Evolutionary conservation across 2,888 invertebrate genomes (phyloP), one percentile per base, ranked within the genome.

Genomic region (Epirrhoe alternata): DNA sequence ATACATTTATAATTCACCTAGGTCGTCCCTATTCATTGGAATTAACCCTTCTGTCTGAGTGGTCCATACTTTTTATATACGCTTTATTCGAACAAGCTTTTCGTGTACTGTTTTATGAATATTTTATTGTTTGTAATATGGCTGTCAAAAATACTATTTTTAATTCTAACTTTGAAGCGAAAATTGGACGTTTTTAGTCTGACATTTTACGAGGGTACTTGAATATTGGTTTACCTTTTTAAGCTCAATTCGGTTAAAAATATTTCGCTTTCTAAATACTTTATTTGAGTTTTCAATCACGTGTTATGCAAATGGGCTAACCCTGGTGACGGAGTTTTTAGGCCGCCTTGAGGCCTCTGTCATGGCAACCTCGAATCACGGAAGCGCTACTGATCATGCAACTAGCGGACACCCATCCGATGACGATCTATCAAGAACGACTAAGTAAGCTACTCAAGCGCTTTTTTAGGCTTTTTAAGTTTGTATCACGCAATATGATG

Each of bases 1-100:
- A 52, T 52, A 52, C 63, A 66, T 68, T 68, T 60, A 70, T 57
- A 63, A 66, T 69, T 68, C 63, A 67, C 51, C 14, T 51, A 57
- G 62, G 68, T 63, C 66, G 50, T 70, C 65, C 62, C 60, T 68
- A 59, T 72, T 70, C 67, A 67, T 69, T 60, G 59, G 30, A 56
- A 51, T 57, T 64, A 72, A 70, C 70, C 70, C 67, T 72, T 72
- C 66, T 70, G 58, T 64, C 70, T 72, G 64, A 70, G 63, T 57
- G 63, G 64, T 12, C 45, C 10, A 55, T 24, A 35, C 47, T 50
- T 64, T 51, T 31, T 30, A 51, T 30, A 51, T 47, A 47, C 45
- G 12, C 38, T 12, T 42, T 42, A 42, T 10, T 24, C 3, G 24
- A 2, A 33, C 6, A 12, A 42, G 12, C 38, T 10, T 42, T 42